Base-by-base conservation (phyloP, 2,888 invertebrate species). In the Drosophila ustulata region DNA sequence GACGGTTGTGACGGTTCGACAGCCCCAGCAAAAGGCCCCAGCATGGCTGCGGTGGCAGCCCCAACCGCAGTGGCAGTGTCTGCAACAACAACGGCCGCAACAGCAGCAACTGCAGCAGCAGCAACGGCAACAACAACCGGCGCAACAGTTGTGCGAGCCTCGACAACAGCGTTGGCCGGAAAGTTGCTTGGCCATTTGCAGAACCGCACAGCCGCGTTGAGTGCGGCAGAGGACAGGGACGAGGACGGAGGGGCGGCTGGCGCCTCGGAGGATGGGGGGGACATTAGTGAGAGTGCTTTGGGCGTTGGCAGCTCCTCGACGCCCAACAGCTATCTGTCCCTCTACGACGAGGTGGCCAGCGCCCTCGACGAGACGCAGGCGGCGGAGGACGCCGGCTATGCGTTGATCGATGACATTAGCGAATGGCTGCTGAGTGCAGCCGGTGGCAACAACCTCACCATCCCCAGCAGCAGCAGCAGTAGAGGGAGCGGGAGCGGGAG, bases 351-450 rank as follows among this genome's bases (percentile, higher is more conserved):
- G 51, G 77, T 59, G 23, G 78, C 58, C 58, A 71, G 57, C 34
- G 78, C 61, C 2, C 39, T 77, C 53, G 76, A 71, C 9, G 75
- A 78, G 26, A 67, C 71, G 58, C 76, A 71, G 57, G 58, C 70
- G 52, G 85, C 52, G 39, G 85, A 71, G 30, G 79, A 77, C 11
- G 85, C 78, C 6, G 80, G 88, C 56, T 88, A 77, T 41, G 83
- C 80, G 64, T 47, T 85, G 56, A 85, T 85, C 64, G 88, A 85
- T 30, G 88, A 83, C 61, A 83, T 85, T 47, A 85, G 83, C 59
- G 88, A 85, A 23, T 85, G 85, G 85, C 70, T 85, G 61, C 58
- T 86, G n/a, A 72, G 82, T 34, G 70, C 69, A 4, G 66, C 62
- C 56, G 65, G 62, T 9, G 65, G 62, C 59, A 68, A 58, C 47